These are phyloP conservation scores for Folsomia manolachei DNA, from an alignment of 2,888 invertebrate species.

Conservation along the genomic window DNA sequence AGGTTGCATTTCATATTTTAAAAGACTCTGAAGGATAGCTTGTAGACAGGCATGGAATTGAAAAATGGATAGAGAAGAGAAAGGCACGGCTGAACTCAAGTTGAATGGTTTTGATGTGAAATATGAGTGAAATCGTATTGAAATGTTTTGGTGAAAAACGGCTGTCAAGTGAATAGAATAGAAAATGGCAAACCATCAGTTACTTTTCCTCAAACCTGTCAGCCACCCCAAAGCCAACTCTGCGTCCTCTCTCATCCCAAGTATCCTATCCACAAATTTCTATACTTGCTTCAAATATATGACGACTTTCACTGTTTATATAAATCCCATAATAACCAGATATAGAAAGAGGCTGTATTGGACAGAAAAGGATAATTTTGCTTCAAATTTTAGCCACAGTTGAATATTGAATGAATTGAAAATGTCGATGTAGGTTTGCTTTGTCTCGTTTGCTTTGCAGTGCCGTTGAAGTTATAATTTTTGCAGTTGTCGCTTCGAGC, in stretches of 20 bases:
- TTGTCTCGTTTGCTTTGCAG: too few relatives aligned
- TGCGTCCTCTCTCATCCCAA: too few relatives aligned
- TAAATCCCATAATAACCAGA: not conserved
- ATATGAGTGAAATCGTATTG: conserved; percentile 14
- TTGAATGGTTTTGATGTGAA: conserved; percentile 10
- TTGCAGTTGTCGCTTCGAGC: not conserved
- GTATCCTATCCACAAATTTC: too few relatives aligned
- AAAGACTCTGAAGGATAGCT: conserved; percentile 20
- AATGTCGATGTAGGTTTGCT: not conserved
- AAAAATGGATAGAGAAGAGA: conserved; percentile 18
- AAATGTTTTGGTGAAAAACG: conserved; percentile 20
- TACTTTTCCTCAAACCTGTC: not conserved
- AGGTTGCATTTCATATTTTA: too few relatives aligned
- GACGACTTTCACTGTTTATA: conserved; percentile 8
- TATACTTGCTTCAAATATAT: too few relatives aligned
- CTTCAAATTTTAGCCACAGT: not conserved
- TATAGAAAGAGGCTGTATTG: not conserved
- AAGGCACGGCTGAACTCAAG: conserved; percentile 18
- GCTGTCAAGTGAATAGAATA: conserved; percentile 13
- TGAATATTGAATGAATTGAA: conserved; percentile 13
- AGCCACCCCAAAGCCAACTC: too few relatives aligned
- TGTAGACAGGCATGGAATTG: conserved; percentile 15
- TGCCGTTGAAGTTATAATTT: not conserved
- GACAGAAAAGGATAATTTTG: not conserved
- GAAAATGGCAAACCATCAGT: conserved; percentile 11